Evolutionary conservation across 2,113 vertebrate genomes (phyloP).

Genomic region (Nipponia nippon): DNA sequence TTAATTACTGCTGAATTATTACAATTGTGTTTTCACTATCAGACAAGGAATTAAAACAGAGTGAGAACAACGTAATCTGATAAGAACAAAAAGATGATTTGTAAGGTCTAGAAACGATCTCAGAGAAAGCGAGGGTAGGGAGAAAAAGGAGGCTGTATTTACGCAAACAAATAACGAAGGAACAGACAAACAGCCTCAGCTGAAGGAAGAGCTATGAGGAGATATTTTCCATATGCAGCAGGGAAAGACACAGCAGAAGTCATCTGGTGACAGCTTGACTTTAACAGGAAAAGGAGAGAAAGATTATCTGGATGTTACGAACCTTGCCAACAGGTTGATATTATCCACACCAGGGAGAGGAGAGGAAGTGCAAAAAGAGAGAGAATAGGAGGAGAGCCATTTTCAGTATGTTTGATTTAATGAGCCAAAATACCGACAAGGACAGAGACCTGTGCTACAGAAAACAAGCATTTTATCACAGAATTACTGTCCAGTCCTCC

Average conservation of each 20-base stretch:
- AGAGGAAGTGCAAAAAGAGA: background rate
- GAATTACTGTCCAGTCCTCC: background rate
- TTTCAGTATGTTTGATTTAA: background rate
- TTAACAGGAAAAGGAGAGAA: background rate
- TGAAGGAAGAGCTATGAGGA: background rate
- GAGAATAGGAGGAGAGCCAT: accelerated
- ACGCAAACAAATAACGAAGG: background rate
- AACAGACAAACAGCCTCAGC: background rate
- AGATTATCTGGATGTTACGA: background rate
- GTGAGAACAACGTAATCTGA: background rate
- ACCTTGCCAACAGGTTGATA: background rate
- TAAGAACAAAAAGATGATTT: background rate
- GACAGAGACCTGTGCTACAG: background rate
- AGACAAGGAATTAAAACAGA: background rate
- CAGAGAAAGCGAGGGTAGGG: background rate
- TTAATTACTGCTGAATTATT: background rate
- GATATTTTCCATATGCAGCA: background rate
- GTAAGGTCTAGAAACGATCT: background rate
- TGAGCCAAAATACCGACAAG: background rate
- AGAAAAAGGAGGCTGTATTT: background rate
- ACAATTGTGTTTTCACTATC: background rate
- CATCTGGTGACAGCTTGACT: background rate
- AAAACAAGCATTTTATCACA: background rate
- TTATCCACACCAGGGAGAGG: background rate
- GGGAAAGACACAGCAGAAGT: background rate